These are phyloP conservation scores for Ceratosolen fusciceps DNA, from an alignment of 1,140 invertebrate genomes.

Conservation along the genomic window DNA sequence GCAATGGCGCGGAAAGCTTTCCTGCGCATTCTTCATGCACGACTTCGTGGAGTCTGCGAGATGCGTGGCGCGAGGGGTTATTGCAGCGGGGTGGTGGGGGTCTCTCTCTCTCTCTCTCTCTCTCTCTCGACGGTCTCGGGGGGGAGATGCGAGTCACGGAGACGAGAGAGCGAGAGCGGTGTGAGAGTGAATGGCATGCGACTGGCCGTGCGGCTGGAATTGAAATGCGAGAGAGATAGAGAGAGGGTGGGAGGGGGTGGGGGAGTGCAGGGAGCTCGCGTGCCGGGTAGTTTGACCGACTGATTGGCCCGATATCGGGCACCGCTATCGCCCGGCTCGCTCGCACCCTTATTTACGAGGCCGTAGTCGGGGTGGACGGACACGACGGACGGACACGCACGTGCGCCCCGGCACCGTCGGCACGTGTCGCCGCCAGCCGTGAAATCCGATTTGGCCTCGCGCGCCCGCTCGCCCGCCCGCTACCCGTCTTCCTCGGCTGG, in stretches of 20 bases:
- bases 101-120: no score
- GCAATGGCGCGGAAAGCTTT: background rate
- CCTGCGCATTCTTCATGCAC: no score
- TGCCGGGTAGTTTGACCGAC: background rate
- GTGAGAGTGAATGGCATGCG: no score
- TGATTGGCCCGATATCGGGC: constrained; percentile 10
- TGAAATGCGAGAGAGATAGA: background rate
- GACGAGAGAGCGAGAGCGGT: no score
- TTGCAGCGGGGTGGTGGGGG: no score
- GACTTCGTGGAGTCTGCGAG: no score
- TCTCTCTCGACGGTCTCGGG: no score
- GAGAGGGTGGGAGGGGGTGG: no score
- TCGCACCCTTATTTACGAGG: constrained; percentile 42
- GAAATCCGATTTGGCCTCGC: constrained; percentile 26
- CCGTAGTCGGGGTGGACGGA: background rate
- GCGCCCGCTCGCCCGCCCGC: background rate
- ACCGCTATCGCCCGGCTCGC: constrained; percentile 2
- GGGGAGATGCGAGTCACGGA: no score
- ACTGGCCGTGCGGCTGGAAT: no score
- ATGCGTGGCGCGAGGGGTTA: no score
- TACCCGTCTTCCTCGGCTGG: background rate
- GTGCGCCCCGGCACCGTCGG: background rate
- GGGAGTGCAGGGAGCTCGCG: background rate
- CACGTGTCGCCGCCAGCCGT: constrained; percentile 20
- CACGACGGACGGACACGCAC: background rate